Evolutionary conservation across 2,797 vertebrate genomes (phyloP).

Genomic region (Sebastes alutus): DNA sequence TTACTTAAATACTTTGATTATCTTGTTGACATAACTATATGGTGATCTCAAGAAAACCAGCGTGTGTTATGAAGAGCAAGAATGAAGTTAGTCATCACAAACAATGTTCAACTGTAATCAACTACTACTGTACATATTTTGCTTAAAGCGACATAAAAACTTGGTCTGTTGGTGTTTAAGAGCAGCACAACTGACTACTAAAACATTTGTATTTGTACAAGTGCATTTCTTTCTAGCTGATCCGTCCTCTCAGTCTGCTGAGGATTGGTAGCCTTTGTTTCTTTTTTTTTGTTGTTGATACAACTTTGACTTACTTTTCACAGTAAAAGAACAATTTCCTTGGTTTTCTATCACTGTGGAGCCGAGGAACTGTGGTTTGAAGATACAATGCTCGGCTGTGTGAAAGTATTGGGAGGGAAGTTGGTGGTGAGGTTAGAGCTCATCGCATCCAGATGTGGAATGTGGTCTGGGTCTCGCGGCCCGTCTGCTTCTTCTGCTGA

Average conservation of each 20-base stretch:
- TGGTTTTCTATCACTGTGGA: neutral
- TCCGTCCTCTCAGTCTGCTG: neutral
- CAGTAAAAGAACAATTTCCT: neutral
- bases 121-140: neutral
- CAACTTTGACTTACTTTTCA: neutral
- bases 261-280: neutral
- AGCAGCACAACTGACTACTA: neutral
- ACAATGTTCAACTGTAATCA: neutral
- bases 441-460: constrained; percentile 78
- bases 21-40: neutral
- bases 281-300: neutral
- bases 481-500: constrained; percentile 39
- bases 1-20: neutral
- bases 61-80: neutral
- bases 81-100: neutral
- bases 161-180: neutral
- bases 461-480: constrained; percentile 47
- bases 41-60: neutral
- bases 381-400: constrained; percentile 6
- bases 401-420: constrained; percentile 28
- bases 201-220: neutral
- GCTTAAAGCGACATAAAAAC: neutral
- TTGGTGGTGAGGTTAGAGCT: constrained; percentile 34
- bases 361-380: neutral
- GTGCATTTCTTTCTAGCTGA: neutral